phyloP scores from a whole-genome alignment of 2,888 invertebrate species.

The Choristoneura rosaceana region DNA sequence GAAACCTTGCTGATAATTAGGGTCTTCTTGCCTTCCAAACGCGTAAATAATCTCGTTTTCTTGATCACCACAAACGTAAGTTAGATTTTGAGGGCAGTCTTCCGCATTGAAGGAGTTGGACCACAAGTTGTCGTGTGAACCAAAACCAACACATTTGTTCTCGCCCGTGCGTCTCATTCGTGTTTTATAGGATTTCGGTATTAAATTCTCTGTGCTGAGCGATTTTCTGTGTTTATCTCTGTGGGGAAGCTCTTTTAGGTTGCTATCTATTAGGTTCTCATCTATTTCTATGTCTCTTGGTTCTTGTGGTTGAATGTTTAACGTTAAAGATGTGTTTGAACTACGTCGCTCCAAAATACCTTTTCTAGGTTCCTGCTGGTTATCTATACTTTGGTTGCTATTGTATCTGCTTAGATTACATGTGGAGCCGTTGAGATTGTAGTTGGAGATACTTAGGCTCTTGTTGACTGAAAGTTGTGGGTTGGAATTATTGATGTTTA shows the following conservation, averaged over 20 bases:
- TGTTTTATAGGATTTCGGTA: constrained; percentile 80
- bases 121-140: constrained; percentile 83
- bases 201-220: constrained; percentile 86
- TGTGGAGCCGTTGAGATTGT: constrained; percentile 80
- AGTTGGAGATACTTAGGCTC: constrained; percentile 81
- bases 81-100: constrained; percentile 72
- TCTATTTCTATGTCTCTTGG: constrained; percentile 80
- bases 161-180: constrained; percentile 65
- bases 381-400: constrained; percentile 80
- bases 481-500: constrained; percentile 86
- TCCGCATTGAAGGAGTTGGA: constrained; percentile 75
- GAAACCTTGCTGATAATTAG: constrained; percentile 66
- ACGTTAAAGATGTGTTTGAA: constrained; percentile 93
- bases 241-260: constrained; percentile 70
- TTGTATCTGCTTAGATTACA: constrained; percentile 80
- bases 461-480: constrained; percentile 78
- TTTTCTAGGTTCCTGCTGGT: constrained; percentile 76
- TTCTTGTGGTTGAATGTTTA: constrained; percentile 81
- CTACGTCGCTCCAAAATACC: constrained; percentile 91
- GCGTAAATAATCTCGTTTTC: constrained; percentile 83
- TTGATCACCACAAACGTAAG: constrained; percentile 78
- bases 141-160: constrained; percentile 69
- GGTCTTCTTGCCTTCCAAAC: constrained; percentile 75
- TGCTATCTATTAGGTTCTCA: constrained; percentile 68
- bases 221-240: constrained; percentile 83